Conservation (phyloP, 37 sponge, comb jelly and placozoan species). For the Diacarnus erythraeanus region DNA sequence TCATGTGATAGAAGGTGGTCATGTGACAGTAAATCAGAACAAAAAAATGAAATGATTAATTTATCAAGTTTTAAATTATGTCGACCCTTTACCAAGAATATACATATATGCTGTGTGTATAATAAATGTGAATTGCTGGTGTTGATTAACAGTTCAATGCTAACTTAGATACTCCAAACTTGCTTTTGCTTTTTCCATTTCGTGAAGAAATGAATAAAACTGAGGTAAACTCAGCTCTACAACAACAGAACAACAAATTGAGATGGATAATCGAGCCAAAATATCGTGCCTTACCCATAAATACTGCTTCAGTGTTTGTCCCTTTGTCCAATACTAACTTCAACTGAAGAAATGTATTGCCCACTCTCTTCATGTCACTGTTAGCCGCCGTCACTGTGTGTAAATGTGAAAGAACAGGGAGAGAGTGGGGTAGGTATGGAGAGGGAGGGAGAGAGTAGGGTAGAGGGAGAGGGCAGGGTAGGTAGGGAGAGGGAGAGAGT, state of each 20-base stretch:
- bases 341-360: conserved; percentile 86
- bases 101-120: background rate
- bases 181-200: conserved; percentile 93
- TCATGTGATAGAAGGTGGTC: background rate
- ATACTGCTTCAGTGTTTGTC: conserved; percentile 73
- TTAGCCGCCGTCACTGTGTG: conserved; percentile 88
- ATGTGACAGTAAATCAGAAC: background rate
- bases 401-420: too few species aligned
- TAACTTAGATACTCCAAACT: conserved; percentile 88
- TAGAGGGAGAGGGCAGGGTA: too few species aligned
- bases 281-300: conserved; percentile 65
- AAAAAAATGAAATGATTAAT: too few species aligned
- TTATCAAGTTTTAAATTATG: background rate
- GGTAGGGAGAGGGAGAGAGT: too few species aligned
- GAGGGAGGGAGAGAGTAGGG: too few species aligned
- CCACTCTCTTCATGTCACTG: conserved; percentile 84
- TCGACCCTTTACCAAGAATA: background rate
- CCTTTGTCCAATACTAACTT: conserved; percentile 85
- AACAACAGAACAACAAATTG: background rate
- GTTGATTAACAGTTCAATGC: background rate
- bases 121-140: background rate
- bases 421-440: too few species aligned
- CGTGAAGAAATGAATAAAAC: conserved; percentile 93
- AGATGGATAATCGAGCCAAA: background rate
- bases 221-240: conserved; percentile 88